phyloP scores from a whole-genome alignment of 2,888 invertebrate genomes.

The Orchestes rusci region DNA sequence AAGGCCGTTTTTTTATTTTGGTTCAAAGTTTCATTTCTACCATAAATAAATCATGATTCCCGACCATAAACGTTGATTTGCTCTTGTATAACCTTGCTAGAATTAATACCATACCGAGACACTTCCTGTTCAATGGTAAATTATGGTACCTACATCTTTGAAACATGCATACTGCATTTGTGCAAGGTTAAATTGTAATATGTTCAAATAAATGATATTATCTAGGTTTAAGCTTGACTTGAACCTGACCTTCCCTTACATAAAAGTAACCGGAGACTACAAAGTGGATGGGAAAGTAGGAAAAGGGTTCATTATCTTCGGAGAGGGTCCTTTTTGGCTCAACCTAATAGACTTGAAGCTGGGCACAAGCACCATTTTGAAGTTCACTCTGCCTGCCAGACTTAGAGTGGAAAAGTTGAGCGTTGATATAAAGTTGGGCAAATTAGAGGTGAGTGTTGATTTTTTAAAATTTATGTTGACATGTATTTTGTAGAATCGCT shows the following conservation, averaged over 20 bases:
- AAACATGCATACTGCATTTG: no score
- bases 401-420: conserved; percentile 34
- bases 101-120: no score
- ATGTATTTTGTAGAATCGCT: conserved; percentile 37
- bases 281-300: conserved; percentile 39
- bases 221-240: conserved; percentile 35
- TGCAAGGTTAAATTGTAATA: no score
- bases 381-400: conserved; percentile 32
- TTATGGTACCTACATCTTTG: no score
- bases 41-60: no score
- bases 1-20: no score
- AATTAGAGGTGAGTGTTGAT: conserved; percentile 34
- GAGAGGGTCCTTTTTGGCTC: conserved; percentile 42
- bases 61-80: no score
- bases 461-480: conserved; percentile 1
- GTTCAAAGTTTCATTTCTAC: no score
- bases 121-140: no score
- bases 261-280: conserved; percentile 41
- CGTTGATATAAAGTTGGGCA: conserved; percentile 36
- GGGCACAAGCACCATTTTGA: conserved; percentile 35
- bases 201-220: no score
- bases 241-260: conserved; percentile 40
- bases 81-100: no score
- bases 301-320: conserved; percentile 37
- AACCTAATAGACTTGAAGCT: conserved; percentile 38